phyloP scores from a whole-genome alignment of 2,888 invertebrate species.

The Meliscaeva auricollis region DNA sequence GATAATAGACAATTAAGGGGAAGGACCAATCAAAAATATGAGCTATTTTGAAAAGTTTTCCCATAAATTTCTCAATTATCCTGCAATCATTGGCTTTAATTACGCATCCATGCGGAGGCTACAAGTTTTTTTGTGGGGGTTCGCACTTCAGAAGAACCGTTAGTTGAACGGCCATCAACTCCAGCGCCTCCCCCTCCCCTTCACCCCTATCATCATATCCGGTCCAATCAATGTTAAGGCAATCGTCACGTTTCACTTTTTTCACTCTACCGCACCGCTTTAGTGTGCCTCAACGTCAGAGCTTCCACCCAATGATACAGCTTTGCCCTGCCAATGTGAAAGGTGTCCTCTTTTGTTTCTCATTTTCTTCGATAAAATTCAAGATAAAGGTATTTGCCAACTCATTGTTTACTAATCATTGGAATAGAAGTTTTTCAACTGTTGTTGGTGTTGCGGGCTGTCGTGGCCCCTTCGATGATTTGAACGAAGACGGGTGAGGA shows the following conservation, averaged over 20 bases:
- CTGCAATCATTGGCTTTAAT: conserved; percentile 73
- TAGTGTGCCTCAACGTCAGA: not conserved
- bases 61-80: conserved; percentile 75
- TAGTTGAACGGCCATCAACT: not conserved
- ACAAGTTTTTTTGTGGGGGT: conserved; percentile 28
- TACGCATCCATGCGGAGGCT: conserved; percentile 52
- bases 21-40: conserved; percentile 56
- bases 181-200: not conserved
- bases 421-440: conserved; percentile 59
- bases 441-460: conserved; percentile 32
- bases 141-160: conserved; percentile 40
- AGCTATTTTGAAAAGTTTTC: conserved; percentile 63
- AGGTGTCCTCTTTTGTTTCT: conserved; percentile 58
- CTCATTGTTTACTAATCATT: conserved; percentile 74
- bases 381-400: conserved; percentile 65
- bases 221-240: conserved; percentile 64
- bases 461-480: not conserved
- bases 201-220: too few species aligned
- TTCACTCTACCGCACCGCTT: not conserved
- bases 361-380: conserved; percentile 28
- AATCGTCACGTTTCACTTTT: conserved; percentile 67
- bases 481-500: not conserved
- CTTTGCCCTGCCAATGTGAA: conserved; percentile 1
- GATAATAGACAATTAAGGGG: not conserved
- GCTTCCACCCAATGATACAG: not conserved